Evolutionary conservation across 2,113 vertebrate species (phyloP).

Genomic region (Limanda limanda): DNA sequence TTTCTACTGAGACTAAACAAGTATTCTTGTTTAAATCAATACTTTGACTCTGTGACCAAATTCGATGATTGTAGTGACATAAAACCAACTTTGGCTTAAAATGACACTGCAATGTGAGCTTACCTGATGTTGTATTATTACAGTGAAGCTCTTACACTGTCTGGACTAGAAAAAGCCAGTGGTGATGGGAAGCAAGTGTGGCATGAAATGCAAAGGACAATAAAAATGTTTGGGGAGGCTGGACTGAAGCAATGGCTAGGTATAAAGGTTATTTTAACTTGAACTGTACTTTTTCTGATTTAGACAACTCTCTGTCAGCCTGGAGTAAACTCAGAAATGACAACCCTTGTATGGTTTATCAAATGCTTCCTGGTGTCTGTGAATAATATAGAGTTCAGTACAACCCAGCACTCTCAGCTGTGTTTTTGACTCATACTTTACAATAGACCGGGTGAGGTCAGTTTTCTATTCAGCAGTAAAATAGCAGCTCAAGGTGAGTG

Average conservation of each 20-base stretch:
- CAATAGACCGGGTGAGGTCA: slow-evolving; percentile 26
- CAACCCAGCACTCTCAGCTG: background rate
- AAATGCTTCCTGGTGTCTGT: background rate
- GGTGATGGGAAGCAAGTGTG: too few species aligned
- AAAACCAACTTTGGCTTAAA: too few species aligned
- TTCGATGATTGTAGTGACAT: too few species aligned
- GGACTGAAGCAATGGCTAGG: background rate
- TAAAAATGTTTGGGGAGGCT: background rate
- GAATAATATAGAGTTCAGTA: background rate
- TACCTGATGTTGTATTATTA: too few species aligned
- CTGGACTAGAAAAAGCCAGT: too few species aligned
- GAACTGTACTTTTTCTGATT: background rate
- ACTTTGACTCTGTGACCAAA: too few species aligned
- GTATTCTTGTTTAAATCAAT: too few species aligned
- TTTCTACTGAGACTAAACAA: too few species aligned
- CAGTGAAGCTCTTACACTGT: too few species aligned
- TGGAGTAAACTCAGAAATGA: too few species aligned
- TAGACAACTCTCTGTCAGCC: too few species aligned
- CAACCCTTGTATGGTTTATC: background rate
- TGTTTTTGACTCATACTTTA: background rate
- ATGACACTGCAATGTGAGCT: too few species aligned
- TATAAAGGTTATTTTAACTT: background rate
- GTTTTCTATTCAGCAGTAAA: slow-evolving; percentile 47
- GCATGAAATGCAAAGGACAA: background rate
- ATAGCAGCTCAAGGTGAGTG: slow-evolving; percentile 70